phyloP scores from a whole-genome alignment of 2,797 vertebrate species.

The Cirrhinus mrigala region DNA sequence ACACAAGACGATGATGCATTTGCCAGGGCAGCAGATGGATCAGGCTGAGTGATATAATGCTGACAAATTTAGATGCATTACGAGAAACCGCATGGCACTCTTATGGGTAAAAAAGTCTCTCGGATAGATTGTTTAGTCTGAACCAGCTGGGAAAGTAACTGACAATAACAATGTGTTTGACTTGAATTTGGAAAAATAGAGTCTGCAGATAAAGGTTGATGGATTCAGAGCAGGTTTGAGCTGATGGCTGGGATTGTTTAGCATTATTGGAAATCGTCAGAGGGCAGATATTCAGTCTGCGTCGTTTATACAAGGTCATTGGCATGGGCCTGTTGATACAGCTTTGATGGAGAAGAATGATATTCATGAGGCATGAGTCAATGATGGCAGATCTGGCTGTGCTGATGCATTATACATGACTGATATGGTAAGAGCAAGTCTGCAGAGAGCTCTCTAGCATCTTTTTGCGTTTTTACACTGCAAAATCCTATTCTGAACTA shows the following conservation, averaged over 20 bases:
- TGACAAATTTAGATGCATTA: conserved; percentile 37
- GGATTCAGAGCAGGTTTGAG: not conserved
- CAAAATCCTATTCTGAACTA: too few species aligned
- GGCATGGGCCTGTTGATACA: conserved; percentile 31
- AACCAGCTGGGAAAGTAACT: conserved; percentile 27
- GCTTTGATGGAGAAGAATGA: conserved; percentile 23
- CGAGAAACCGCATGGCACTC: conserved; percentile 27
- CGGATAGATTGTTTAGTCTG: conserved; percentile 17
- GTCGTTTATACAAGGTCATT: conserved; percentile 33
- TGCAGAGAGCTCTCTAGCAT: not conserved
- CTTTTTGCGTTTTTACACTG: too few species aligned
- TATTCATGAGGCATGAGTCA: conserved; percentile 14
- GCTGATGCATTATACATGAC: conserved; percentile 39
- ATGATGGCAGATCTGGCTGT: conserved; percentile 9
- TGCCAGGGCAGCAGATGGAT: conserved; percentile 53
- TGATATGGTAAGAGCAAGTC: conserved; percentile 27
- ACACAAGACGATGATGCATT: conserved; percentile 28
- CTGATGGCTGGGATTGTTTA: not conserved
- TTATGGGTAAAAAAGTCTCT: conserved; percentile 2
- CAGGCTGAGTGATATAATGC: conserved; percentile 39
- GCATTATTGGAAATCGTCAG: not conserved
- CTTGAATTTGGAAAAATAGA: not conserved
- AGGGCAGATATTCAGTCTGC: not conserved
- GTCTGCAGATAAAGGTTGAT: not conserved
- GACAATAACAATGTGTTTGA: not conserved